Conservation (phyloP, 2,113 vertebrate genomes). For the Scomber colias region DNA sequence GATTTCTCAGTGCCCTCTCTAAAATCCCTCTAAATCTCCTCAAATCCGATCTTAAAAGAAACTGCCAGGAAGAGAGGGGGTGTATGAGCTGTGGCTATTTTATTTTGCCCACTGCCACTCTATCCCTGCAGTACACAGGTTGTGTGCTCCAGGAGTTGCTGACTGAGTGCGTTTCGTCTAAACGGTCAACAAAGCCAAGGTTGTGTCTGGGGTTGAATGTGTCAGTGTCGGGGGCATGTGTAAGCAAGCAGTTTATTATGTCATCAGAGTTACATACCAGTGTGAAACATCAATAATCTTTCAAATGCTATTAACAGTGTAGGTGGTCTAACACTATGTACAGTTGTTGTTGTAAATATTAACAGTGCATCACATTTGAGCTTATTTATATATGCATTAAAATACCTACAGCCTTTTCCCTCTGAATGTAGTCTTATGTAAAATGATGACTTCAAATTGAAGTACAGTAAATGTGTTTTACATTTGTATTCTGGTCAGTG, state of each 20-base stretch:
- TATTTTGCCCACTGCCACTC: not conserved
- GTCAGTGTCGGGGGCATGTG: not conserved
- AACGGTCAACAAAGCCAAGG: conserved; percentile 3
- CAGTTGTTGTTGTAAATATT: conserved; percentile 16
- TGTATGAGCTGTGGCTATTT: conserved; percentile 21
- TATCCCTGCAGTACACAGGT: not conserved
- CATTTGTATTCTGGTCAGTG: not conserved
- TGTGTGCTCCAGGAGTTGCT: conserved; percentile 26
- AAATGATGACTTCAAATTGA: not conserved
- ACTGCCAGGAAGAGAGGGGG: conserved; percentile 16
- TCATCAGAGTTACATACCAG: not conserved
- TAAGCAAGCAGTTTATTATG: not conserved
- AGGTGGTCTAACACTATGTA: conserved; percentile 6
- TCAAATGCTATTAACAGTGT: conserved; percentile 30
- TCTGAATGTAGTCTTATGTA: not conserved
- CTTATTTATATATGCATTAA: conserved; percentile 14
- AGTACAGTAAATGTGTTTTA: not conserved
- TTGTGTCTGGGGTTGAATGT: not conserved
- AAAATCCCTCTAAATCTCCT: conserved; percentile 52
- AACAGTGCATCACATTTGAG: conserved; percentile 33
- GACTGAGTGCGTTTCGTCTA: conserved; percentile 2
- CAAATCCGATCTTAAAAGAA: conserved; percentile 54
- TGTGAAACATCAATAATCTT: not conserved
- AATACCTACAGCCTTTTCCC: not conserved
- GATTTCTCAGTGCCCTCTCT: conserved; percentile 29